Evolutionary conservation across 2,113 vertebrate species (phyloP), one percentile per base, ranked within the genome.

Genomic region (Girardinichthys multiradiatus): DNA sequence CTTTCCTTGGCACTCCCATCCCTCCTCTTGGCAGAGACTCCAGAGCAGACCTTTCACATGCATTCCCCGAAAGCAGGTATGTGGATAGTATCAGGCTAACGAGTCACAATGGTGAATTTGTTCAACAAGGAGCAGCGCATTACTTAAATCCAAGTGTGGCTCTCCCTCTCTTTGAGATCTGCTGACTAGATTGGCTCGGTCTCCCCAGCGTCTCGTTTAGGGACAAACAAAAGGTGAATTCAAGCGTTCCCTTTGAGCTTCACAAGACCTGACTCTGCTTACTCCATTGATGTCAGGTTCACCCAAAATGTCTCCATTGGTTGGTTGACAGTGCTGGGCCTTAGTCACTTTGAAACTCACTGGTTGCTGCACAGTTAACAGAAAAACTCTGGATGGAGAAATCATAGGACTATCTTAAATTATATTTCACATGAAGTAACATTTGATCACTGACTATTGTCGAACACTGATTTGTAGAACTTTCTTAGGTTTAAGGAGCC

Each of bases 11-110:
- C 72, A 59, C 87, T 89, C 87, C 87, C 75, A 93, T 93, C 92
- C 89, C 84, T 71, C 35, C 77, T 92, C 81, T 85, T 95, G 95
- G 95, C 95, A 94, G 92, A 92, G 91, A 93, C 86, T 86, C 88
- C 74, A 91, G 92, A 87, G 90, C 63, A n/a, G 77, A 79, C 77
- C 86, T 91, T 88, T 88, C 83, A 87, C 86, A 90, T 80, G 84
- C 88, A 88, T 88, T 89, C 84, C 89, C 89, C 82, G 57, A 90
- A 85, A 80, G 90, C 91, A 92, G 92, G 92, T 94, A 92, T 93
- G 90, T 92, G 91, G 89, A 93, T 91, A 86, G 86, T 91, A 92
- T 94, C 92, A 89, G 90, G 76, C 88, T 83, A 86, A 86, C 85
- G 67, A 87, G 86, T 87, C 89, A 92, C 90, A 93, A 92, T 91